These are phyloP conservation scores for Dicranocentrus wangi DNA, from an alignment of 2,888 invertebrate genomes.

Conservation along the genomic window DNA sequence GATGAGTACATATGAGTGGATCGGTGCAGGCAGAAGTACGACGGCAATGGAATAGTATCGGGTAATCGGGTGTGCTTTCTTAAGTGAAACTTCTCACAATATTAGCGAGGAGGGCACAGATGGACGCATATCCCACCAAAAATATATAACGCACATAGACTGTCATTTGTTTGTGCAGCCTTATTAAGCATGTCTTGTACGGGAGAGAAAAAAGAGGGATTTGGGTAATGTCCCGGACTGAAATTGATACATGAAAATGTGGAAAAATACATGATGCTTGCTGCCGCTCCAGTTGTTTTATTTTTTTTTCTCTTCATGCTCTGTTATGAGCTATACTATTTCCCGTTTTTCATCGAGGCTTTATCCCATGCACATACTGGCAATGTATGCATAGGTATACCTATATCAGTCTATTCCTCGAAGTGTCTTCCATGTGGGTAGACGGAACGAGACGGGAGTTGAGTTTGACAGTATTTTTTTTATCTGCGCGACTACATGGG, in stretches of 20 bases:
- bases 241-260: constrained; percentile 57
- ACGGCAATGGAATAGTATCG: no score
- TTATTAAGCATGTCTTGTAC: constrained; percentile 59
- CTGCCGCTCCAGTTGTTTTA: constrained; percentile 55
- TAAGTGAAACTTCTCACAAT: constrained; percentile 12
- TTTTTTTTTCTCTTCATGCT: constrained; percentile 1
- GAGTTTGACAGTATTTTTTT: no score
- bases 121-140: neutral
- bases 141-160: neutral
- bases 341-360: no score
- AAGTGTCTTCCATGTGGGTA: no score
- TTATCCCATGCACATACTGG: no score
- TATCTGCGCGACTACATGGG: no score
- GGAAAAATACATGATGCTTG: constrained; percentile 27
- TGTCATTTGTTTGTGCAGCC: constrained; percentile 60
- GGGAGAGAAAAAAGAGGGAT: constrained; percentile 53
- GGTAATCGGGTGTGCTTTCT: neutral
- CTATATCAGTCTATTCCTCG: no score
- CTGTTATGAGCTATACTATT: no score
- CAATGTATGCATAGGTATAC: no score
- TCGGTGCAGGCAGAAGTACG: neutral
- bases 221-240: constrained; percentile 58
- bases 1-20: neutral
- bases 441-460: no score
- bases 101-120: constrained; percentile 10